Percentiles rank a stretch among this genome's conserved stretches.
phyloP scores from a whole-genome alignment of 2,113 vertebrate species.

The Nettapus auritus region DNA sequence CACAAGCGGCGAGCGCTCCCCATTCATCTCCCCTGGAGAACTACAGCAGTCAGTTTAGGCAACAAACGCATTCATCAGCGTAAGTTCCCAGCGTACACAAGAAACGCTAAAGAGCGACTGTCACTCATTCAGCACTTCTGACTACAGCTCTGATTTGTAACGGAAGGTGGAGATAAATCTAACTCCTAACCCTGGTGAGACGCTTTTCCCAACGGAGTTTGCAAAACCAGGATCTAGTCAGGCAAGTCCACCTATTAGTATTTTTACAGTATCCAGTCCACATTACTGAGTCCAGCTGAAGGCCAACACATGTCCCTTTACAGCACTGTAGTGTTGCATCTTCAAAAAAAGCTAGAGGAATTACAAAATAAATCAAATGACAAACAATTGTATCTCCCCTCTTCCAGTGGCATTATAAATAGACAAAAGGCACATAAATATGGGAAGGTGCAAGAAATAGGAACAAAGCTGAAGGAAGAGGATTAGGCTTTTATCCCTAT shows the following conservation, averaged over 20 bases:
- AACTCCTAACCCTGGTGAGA: background rate
- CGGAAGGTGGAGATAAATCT: conserved; percentile 3
- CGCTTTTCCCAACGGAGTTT: conserved; percentile 38
- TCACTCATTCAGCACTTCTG: background rate
- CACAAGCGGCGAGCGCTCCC: background rate
- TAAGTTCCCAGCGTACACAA: background rate
- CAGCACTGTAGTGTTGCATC: conserved; percentile 81
- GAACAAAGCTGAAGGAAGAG: conserved; percentile 82
- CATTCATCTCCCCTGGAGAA: background rate
- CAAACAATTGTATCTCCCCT: conserved; percentile 77
- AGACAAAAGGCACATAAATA: conserved; percentile 98
- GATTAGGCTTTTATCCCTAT: conserved; percentile 81
- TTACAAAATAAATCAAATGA: conserved; percentile 81
- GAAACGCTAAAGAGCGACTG: background rate
- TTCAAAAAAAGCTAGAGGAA: conserved; percentile 76
- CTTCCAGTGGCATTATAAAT: conserved; percentile 87
- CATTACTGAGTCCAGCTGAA: conserved; percentile 41
- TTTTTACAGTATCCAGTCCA: conserved; percentile 61
- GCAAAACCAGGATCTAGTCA: conserved; percentile 38
- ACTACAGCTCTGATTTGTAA: background rate
- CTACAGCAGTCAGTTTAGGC: conserved; percentile 9
- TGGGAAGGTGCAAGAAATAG: conserved; percentile 89
- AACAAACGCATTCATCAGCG: background rate
- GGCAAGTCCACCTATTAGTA: conserved; percentile 28
- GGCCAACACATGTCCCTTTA: conserved; percentile 52